Percentiles rank a stretch among this genome's conserved stretches.
These are phyloP conservation scores for Zophobas atratus DNA, from an alignment of 1,140 invertebrate species.

Conservation along the genomic window DNA sequence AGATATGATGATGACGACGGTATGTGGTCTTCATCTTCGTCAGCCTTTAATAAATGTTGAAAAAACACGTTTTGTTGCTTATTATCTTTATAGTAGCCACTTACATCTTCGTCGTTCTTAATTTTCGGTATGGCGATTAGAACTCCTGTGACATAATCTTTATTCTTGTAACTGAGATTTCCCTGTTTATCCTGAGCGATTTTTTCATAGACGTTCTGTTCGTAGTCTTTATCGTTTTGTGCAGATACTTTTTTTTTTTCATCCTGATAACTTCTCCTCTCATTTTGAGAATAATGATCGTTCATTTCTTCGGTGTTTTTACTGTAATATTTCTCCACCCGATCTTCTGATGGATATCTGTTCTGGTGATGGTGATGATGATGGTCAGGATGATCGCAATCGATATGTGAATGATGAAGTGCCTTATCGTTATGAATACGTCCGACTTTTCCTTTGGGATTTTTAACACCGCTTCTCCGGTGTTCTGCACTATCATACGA, in stretches of 20 bases:
- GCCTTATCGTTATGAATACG: conserved; percentile 2
- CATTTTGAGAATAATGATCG: conserved; percentile 14
- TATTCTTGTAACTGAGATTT: not conserved
- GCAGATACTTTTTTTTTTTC: conserved; percentile 2
- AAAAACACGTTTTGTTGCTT: conserved; percentile 39
- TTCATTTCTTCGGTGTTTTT: conserved; percentile 9
- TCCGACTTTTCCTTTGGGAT: not conserved
- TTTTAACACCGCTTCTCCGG: not conserved
- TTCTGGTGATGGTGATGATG: conserved; percentile 1
- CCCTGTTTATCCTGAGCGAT: conserved; percentile 17
- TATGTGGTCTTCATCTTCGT: conserved; percentile 20
- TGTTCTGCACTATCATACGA: conserved; percentile 12
- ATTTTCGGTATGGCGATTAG: conserved; percentile 40
- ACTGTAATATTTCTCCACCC: not conserved
- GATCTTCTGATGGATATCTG: conserved; percentile 30
- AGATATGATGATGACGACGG: conserved; percentile 8
- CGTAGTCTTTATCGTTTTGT: not conserved
- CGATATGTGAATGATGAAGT: not conserved
- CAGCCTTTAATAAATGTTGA: conserved; percentile 5
- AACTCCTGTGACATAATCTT: conserved; percentile 42
- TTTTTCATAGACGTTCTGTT: conserved; percentile 6
- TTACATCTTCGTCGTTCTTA: not conserved
- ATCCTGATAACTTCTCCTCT: not conserved
- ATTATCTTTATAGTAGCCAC: conserved; percentile 3
- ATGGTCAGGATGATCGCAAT: conserved; percentile 8